Evolutionary conservation across 2,888 invertebrate genomes (phyloP).

Genomic region (Drosophila neonasuta): DNA sequence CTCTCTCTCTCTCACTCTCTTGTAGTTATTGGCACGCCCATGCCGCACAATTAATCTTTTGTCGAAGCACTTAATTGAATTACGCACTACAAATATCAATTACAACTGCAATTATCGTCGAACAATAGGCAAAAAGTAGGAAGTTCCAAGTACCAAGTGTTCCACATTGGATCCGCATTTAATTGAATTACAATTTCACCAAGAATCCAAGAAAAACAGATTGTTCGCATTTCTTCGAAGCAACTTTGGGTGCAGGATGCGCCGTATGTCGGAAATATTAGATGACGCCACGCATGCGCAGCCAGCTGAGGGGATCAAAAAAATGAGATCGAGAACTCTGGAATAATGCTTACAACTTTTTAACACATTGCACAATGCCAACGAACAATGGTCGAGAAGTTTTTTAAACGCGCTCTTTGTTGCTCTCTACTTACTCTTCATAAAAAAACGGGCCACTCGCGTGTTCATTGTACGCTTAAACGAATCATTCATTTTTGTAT

Average conservation of each 20-base stretch:
- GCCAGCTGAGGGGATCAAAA: conserved; percentile 6
- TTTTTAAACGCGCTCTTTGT: conserved; percentile 39
- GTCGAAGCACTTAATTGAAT: conserved; percentile 69
- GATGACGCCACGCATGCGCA: conserved; percentile 63
- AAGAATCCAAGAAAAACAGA: conserved; percentile 33
- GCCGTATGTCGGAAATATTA: conserved; percentile 52
- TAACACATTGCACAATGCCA: conserved; percentile 71
- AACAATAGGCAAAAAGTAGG: conserved; percentile 40
- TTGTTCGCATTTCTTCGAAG: conserved; percentile 32
- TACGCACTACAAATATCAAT: conserved; percentile 68
- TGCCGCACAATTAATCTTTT: conserved; percentile 71
- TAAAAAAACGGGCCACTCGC: conserved; percentile 60
- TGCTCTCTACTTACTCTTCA: conserved; percentile 18
- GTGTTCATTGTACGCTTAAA: conserved; percentile 63
- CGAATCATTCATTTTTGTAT: neutral
- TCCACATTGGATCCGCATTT: conserved; percentile 50
- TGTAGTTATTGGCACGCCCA: conserved; percentile 25
- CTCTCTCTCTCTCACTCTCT: too few relatives aligned
- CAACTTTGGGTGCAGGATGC: conserved; percentile 68
- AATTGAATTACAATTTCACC: conserved; percentile 75
- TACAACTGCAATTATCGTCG: conserved; percentile 67
- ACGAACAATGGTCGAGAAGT: conserved; percentile 55
- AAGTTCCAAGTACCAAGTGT: conserved; percentile 51
- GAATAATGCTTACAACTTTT: conserved; percentile 71
- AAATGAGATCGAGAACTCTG: conserved; percentile 10